phyloP scores from a whole-genome alignment of 2,113 vertebrate species.

The Lontra canadensis region DNA sequence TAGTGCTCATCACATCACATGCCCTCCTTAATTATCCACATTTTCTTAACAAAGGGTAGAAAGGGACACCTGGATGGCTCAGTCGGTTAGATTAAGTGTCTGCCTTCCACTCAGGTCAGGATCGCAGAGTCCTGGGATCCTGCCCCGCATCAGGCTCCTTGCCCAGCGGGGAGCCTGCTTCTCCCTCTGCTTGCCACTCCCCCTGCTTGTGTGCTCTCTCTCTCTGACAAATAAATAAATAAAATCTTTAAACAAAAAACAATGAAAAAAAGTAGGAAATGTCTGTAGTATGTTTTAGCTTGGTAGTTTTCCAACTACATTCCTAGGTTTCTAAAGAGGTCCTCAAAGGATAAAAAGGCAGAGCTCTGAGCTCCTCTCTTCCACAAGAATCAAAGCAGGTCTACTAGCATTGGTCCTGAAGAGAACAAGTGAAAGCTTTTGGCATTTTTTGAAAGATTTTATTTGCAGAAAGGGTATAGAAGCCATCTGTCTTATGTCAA shows the following conservation, averaged over 20 bases:
- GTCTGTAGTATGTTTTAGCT: conserved; percentile 7
- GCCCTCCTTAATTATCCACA: no score
- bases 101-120: no score
- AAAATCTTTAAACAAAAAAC: neutral
- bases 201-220: no score
- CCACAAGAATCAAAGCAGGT: neutral
- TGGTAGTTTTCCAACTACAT: conserved; percentile 36
- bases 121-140: no score
- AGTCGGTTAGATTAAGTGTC: no score
- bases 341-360: conserved; percentile 7
- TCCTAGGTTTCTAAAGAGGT: neutral
- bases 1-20: no score
- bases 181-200: no score
- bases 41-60: no score
- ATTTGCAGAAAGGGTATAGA: conserved; percentile 21
- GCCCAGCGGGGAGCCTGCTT: no score
- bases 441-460: neutral
- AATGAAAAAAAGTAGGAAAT: neutral
- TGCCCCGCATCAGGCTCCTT: no score
- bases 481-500: neutral
- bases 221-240: neutral
- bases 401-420: conserved; percentile 2
- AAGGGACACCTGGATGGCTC: no score
- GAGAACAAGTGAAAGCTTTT: neutral
- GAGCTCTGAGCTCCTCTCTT: neutral